Percentiles rank a stretch among this genome's conserved stretches.
Conservation (phyloP, 2,113 vertebrate species). For the Podarcis muralis region DNA sequence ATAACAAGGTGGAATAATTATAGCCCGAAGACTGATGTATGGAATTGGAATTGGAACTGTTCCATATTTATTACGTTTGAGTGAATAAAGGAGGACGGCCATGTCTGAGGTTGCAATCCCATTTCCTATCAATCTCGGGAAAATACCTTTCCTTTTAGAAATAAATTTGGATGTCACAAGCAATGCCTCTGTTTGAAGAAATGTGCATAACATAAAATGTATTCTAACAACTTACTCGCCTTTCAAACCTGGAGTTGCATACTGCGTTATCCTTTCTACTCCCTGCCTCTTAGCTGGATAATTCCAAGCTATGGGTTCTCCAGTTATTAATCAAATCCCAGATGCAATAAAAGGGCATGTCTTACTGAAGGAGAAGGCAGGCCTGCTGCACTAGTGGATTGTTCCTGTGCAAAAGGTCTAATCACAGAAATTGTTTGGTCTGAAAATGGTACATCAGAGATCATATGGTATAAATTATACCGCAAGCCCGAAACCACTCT, state of each 20-base stretch:
- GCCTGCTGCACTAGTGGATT: neutral
- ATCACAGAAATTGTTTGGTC: constrained; percentile 28
- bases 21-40: neutral
- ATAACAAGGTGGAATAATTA: neutral
- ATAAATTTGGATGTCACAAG: neutral
- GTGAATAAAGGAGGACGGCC: neutral
- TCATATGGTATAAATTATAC: constrained; percentile 69
- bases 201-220: neutral
- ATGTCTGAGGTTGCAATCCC: neutral
- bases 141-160: neutral
- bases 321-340: constrained; percentile 36
- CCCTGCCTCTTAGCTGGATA: constrained; percentile 22
- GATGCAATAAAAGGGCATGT: constrained; percentile 53
- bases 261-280: constrained; percentile 16
- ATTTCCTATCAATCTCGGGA: neutral
- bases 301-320: constrained; percentile 14
- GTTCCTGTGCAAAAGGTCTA: neutral
- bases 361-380: neutral
- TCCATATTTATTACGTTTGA: neutral
- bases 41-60: neutral
- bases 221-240: constrained; percentile 25
- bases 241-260: constrained; percentile 19
- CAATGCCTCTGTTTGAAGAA: neutral
- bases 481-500: constrained; percentile 60
- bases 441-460: constrained; percentile 67